Conservation (phyloP, 2,797 vertebrate genomes). For the Poliocrania exsul region DNA sequence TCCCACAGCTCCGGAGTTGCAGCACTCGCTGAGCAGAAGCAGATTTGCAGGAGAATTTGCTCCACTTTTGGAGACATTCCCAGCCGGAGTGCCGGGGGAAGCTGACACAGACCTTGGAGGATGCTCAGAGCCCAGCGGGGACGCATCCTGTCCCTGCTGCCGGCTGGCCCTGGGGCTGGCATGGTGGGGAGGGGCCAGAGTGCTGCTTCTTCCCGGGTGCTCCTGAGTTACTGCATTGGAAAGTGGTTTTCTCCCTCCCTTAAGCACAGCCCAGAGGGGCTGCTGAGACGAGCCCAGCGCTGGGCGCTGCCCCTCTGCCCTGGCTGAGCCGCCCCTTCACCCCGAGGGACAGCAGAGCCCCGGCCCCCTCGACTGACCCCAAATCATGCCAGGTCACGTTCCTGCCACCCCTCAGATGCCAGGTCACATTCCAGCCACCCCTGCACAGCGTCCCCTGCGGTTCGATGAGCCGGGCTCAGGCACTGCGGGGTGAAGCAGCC, state of each 20-base stretch:
- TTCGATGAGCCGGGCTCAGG: slow-evolving; percentile 2
- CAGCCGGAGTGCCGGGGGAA: accelerated
- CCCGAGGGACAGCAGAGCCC: not conserved
- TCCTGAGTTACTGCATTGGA: accelerated
- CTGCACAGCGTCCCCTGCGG: not conserved
- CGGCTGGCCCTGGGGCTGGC: not conserved
- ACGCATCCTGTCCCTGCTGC: not conserved
- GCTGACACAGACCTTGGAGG: accelerated
- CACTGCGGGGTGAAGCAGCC: not conserved
- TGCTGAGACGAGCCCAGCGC: accelerated
- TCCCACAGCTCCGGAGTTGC: not conserved
- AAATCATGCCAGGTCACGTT: accelerated
- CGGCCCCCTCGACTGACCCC: not conserved
- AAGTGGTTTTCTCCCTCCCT: accelerated
- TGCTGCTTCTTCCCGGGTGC: not conserved
- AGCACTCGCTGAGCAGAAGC: accelerated
- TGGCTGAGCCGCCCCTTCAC: not conserved
- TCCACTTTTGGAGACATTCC: accelerated
- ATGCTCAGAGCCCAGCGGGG: not conserved
- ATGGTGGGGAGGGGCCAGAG: accelerated
- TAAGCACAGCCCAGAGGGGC: accelerated
- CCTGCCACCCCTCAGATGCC: accelerated
- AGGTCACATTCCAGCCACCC: accelerated
- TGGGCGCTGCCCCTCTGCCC: not conserved
- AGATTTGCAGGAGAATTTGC: not conserved